These are phyloP conservation scores for Symphodus melops DNA, from an alignment of 2,113 vertebrate genomes.

Conservation along the genomic window DNA sequence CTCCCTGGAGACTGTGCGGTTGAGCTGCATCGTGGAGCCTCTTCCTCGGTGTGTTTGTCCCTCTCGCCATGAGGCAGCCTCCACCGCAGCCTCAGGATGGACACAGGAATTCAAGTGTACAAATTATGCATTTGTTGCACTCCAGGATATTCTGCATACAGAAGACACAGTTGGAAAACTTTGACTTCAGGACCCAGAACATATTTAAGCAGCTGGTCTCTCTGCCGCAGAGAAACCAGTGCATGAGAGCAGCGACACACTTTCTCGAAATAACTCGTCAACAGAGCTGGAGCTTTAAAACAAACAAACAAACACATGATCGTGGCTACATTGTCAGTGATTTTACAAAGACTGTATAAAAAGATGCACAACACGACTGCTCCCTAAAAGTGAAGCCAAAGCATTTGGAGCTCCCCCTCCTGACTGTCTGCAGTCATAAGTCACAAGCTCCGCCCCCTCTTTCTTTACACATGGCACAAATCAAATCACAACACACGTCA, in stretches of 20 bases:
- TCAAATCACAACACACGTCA: too few relatives aligned
- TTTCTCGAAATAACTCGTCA: slow-evolving; percentile 13
- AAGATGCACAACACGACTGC: too few relatives aligned
- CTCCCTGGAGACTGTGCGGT: slow-evolving; percentile 41
- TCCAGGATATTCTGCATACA: slow-evolving; percentile 7
- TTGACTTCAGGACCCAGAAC: background rate
- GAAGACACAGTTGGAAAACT: slow-evolving; percentile 13
- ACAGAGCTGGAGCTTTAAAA: slow-evolving; percentile 23
- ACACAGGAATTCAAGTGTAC: slow-evolving; percentile 11
- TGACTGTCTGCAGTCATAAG: too few relatives aligned
- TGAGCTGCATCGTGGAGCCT: background rate
- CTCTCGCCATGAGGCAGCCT: slow-evolving; percentile 43
- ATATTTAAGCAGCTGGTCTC: background rate
- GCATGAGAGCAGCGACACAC: slow-evolving; percentile 34
- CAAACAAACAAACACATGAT: background rate
- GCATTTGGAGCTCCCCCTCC: too few relatives aligned
- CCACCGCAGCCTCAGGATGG: slow-evolving; percentile 20
- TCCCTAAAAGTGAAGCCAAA: too few relatives aligned
- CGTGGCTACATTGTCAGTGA: slow-evolving; percentile 17
- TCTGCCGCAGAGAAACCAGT: slow-evolving; percentile 21
- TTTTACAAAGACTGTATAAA: background rate
- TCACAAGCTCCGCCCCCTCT: too few relatives aligned
- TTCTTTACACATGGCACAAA: too few relatives aligned
- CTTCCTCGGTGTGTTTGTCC: slow-evolving; percentile 6
- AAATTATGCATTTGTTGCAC: slow-evolving; percentile 28